These are phyloP conservation scores for Pyxicephalus adspersus DNA, from an alignment of 2,113 vertebrate species.

Conservation along the genomic window DNA sequence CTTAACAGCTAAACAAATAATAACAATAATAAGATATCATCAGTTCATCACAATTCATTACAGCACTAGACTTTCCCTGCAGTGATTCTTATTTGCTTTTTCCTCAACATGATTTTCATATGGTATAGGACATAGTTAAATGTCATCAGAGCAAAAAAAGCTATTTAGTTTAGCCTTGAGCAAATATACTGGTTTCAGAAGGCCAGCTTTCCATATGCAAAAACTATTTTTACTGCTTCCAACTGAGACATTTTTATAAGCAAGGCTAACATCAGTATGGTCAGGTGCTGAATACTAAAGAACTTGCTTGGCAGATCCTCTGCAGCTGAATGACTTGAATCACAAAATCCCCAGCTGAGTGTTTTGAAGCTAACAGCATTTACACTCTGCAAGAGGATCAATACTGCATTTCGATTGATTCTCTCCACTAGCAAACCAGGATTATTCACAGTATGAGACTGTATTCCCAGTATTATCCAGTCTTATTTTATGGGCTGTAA, in stretches of 20 bases:
- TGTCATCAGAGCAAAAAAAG: constrained; percentile 67
- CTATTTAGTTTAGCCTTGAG: constrained; percentile 72
- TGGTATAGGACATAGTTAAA: constrained; percentile 67
- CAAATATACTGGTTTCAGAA: constrained; percentile 63
- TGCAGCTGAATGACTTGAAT: constrained; percentile 72
- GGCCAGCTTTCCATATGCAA: constrained; percentile 57
- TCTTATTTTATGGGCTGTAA: constrained; percentile 69
- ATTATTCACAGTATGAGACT: constrained; percentile 70
- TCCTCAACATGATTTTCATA: constrained; percentile 61
- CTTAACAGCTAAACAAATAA: too few relatives aligned
- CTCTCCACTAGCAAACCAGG: constrained; percentile 65
- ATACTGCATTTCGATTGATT: constrained; percentile 75
- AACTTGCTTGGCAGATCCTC: constrained; percentile 70
- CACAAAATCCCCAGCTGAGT: constrained; percentile 72
- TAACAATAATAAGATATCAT: too few relatives aligned
- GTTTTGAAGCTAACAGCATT: constrained; percentile 71
- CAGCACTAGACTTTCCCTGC: constrained; percentile 42
- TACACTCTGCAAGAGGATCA: constrained; percentile 76
- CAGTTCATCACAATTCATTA: too few relatives aligned
- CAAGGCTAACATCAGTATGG: constrained; percentile 59
- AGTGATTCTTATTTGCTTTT: constrained; percentile 63
- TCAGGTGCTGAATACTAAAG: constrained; percentile 68
- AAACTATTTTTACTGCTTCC: constrained; percentile 62
- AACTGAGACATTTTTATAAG: constrained; percentile 61
- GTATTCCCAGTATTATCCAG: constrained; percentile 67